Evolutionary conservation across 2,797 vertebrate species (phyloP).

Genomic region (Gastrophryne carolinensis): DNA sequence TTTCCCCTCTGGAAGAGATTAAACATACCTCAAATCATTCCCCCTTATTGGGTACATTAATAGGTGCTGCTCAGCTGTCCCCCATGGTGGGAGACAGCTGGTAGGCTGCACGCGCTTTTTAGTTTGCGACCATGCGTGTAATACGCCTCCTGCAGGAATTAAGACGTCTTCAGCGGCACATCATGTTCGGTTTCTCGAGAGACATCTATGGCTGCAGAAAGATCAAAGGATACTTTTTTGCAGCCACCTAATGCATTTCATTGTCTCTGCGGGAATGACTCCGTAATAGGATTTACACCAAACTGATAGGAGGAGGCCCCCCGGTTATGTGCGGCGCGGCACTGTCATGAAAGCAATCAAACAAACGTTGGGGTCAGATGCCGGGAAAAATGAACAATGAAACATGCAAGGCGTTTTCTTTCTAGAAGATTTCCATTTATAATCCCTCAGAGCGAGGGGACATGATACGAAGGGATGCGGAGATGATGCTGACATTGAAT

Average conservation of each 20-base stretch:
- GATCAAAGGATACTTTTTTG: slow-evolving; percentile 28
- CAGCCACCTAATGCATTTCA: slow-evolving; percentile 23
- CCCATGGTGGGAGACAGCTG: slow-evolving; percentile 21
- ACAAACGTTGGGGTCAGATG: slow-evolving; percentile 22
- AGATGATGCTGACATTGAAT: background rate
- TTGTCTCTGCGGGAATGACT: slow-evolving; percentile 18
- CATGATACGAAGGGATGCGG: background rate
- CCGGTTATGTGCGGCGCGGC: background rate
- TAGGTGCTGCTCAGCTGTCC: slow-evolving; percentile 14
- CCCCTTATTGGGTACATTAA: slow-evolving; percentile 13
- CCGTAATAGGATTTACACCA: slow-evolving; percentile 43
- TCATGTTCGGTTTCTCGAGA: slow-evolving; percentile 26
- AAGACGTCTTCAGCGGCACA: slow-evolving; percentile 3
- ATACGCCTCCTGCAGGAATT: slow-evolving; percentile 23
- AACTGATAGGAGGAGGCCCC: slow-evolving; percentile 1
- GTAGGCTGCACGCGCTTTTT: slow-evolving; percentile 24
- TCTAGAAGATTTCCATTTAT: background rate
- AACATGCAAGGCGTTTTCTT: background rate
- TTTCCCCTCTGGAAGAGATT: background rate
- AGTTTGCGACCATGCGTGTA: slow-evolving; percentile 43
- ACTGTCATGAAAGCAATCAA: slow-evolving; percentile 5
- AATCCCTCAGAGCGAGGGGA: background rate
- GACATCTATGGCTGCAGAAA: slow-evolving; percentile 16
- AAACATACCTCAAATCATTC: slow-evolving; percentile 2
- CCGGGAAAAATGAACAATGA: slow-evolving; percentile 10